Base-by-base conservation (phyloP, 2,888 invertebrate species). In the Augochlorella aurata region DNA sequence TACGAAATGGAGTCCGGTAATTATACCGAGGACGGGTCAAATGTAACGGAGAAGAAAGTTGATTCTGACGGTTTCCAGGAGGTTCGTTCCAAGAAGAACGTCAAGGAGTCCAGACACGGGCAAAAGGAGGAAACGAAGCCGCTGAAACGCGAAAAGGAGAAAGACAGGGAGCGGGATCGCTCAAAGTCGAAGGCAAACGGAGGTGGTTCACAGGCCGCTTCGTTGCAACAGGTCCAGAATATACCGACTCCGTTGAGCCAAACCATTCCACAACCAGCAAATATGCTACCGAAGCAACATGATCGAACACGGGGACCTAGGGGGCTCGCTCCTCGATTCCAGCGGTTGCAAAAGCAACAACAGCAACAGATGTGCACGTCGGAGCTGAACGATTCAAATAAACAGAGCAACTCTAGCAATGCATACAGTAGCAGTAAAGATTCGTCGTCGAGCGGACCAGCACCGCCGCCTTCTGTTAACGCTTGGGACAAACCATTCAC, bases 401-500 rank as follows among this genome's bases (percentile, higher is more conserved):
- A 87, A 65, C 72, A 81, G 38, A 88, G 58, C 14, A 86, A 77
- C 50, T 74, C 79, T 2, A 79, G 45, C 12, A 87, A 77, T 8
- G 89, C 86, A 78, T 92, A 90, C 24, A 72, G 85, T 21, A 70
- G 85, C 21, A 93, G 85, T 24, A 93, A 94, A 72, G 94, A 94
- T 50, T 89, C 91, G 2, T 89, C 91, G 3, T 85, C 91, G 0
- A 90, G 90, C 63, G 94, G 94, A 45, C 94, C 95, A 49, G 95
- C 96, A 8, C 96, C 96, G 9, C 96, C 96, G n/a, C 97, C 97
- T 2, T 94, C 96, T 3, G 96, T 96, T 14, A 97, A 97, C 93
- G 97, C 97, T 3, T 98, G 98, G 98, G 97, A 97, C 88, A 97
- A 97, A 93, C 97, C 97, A 5, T 96, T 97, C 89, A 96, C 80